Evolutionary conservation across 2,113 vertebrate species (phyloP).

Genomic region (Zosterops lateralis): DNA sequence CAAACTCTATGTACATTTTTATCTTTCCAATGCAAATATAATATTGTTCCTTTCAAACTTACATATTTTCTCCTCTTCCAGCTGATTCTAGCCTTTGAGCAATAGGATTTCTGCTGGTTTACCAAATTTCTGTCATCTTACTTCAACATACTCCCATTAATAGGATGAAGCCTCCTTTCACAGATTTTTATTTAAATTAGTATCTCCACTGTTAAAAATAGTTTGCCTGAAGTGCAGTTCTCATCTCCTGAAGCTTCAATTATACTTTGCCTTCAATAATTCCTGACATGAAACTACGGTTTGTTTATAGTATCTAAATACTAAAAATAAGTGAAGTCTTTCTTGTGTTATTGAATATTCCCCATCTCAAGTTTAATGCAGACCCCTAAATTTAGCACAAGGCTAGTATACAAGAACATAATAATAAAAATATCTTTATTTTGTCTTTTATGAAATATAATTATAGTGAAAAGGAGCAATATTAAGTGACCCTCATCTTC

Average conservation of each 20-base stretch:
- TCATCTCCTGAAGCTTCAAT: background rate
- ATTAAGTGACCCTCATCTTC: background rate
- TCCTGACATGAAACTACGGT: background rate
- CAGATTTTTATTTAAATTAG: background rate
- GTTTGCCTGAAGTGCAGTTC: background rate
- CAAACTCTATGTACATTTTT: background rate
- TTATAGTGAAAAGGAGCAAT: background rate
- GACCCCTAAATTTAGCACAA: background rate
- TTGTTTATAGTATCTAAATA: background rate
- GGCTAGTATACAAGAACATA: background rate
- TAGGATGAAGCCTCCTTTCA: background rate
- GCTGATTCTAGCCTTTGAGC: background rate
- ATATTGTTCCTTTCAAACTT: background rate
- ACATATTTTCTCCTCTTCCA: background rate
- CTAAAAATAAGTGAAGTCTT: background rate
- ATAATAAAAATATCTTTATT: constrained; percentile 12
- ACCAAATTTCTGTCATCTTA: background rate
- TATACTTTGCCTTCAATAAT: background rate
- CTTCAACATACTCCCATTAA: background rate
- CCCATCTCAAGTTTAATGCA: background rate
- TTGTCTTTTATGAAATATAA: constrained; percentile 7
- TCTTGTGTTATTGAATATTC: background rate
- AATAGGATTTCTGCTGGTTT: background rate
- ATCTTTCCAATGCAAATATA: background rate
- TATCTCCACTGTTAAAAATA: background rate